Evolutionary conservation across 2,888 invertebrate species (phyloP), one percentile per base, ranked within the genome.

Genomic region (Ophioninae sp.): DNA sequence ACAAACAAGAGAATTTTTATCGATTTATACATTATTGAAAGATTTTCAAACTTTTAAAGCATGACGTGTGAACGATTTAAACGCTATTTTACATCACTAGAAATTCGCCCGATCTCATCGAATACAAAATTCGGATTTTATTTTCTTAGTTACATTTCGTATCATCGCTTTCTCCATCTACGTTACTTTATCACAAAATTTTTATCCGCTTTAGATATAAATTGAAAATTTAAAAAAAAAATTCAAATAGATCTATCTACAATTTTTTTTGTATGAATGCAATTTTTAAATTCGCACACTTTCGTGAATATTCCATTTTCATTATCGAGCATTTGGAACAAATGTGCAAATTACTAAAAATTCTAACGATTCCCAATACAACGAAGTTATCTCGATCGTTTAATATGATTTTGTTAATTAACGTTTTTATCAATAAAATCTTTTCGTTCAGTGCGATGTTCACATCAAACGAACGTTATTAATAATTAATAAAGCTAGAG

Each of bases 61-160:
- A 79, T 84, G 76, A 71, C 61, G 30, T 78, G 59, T 75, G 68
- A 80, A 81, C 64, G 82, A 84, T 30, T 39, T 20, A 64, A 79
- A 73, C 67, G 73, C 44, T 68, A 63, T 3, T 73, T 88, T 88
- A 89, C 89, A 89, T 91, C 90, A 90, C 90, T 89, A 87, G 87
- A 89, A 88, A 89, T 89, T 88, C 85, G 80, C 73, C 81, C 81
- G 80, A 72, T 41, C 30, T 20, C 63, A 30, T 61, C 41, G 59
- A 22, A 59, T 20, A 68, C 67, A 22, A 22, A 9, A 22, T 78
- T 69, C 2, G 2, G 37, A 75, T 41, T 56, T 75, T 22, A 58
- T 59, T 59, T 59, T 30, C 8, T 30, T 39, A 6, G 9, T 39
- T 71, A 59, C 30, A 39, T 37, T 58, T 59, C 59, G 37, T 71